Percentiles rank a stretch among this genome's conserved stretches.
phyloP scores from a whole-genome alignment of 1,140 invertebrate species.

The Diploscapter pachys region DNA sequence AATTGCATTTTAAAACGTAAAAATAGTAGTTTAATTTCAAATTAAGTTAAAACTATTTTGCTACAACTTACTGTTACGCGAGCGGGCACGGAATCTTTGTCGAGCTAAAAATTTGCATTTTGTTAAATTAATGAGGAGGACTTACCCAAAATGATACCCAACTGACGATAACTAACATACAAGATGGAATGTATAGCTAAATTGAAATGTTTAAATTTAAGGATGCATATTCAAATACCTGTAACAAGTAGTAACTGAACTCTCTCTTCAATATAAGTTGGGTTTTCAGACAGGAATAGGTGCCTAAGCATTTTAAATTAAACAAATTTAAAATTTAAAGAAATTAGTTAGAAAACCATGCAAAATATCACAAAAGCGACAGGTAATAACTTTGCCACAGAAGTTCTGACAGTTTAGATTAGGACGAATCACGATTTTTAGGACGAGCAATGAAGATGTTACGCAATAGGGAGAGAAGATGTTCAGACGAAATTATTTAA shows the following conservation, averaged over 20 bases:
- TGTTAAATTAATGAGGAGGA: too few relatives aligned
- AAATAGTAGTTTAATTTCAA: neutral
- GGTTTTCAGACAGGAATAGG: slow-evolving; percentile 53
- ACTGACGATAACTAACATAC: slow-evolving; percentile 79
- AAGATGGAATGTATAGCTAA: slow-evolving; percentile 60
- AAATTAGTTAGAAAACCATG: neutral
- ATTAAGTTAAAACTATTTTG: neutral
- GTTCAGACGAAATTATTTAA: too few relatives aligned
- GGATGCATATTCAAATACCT: slow-evolving; percentile 39
- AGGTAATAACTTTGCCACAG: too few relatives aligned
- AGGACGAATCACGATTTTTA: too few relatives aligned
- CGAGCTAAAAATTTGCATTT: slow-evolving; percentile 80
- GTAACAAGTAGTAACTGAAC: slow-evolving; percentile 63
- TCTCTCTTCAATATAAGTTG: slow-evolving; percentile 52
- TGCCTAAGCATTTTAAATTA: slow-evolving; percentile 42
- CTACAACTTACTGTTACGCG: slow-evolving; percentile 75
- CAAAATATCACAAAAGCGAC: too few relatives aligned
- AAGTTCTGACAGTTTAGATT: too few relatives aligned
- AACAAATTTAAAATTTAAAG: slow-evolving; percentile 29
- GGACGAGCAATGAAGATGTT: too few relatives aligned
- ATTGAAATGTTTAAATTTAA: neutral
- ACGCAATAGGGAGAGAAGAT: too few relatives aligned
- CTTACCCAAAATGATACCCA: slow-evolving; percentile 69
- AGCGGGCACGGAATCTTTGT: slow-evolving; percentile 84
- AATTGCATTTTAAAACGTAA: neutral